Percentiles rank a stretch among this genome's conserved stretches.
Evolutionary conservation across 1,140 invertebrate genomes (phyloP).

Genomic region (Oncopodura yosiiana): DNA sequence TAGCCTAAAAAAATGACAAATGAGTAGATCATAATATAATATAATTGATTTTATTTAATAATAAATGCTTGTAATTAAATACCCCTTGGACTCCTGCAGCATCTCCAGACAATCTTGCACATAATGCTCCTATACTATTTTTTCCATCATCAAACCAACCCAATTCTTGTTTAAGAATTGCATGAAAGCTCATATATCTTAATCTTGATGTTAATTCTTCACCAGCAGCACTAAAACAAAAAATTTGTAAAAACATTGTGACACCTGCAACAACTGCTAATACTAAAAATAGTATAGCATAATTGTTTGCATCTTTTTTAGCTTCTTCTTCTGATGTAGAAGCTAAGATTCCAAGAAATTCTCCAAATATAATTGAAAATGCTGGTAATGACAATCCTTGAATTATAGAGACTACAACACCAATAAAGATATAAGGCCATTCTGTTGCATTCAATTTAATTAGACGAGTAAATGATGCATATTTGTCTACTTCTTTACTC

Average conservation of each 20-base stretch:
- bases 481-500: conserved; percentile 35
- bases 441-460: conserved; percentile 64
- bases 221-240: conserved; percentile 52
- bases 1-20: conserved; percentile 54
- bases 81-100: conserved; percentile 71
- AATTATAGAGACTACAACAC: conserved; percentile 56
- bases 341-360: conserved; percentile 54
- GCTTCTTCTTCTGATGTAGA: conserved; percentile 47
- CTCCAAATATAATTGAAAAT: conserved; percentile 73
- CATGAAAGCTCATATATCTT: conserved; percentile 50
- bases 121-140: conserved; percentile 68
- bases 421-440: conserved; percentile 61
- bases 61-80: conserved; percentile 35
- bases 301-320: conserved; percentile 49
- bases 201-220: conserved; percentile 42
- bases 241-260: conserved; percentile 52
- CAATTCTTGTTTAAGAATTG: conserved; percentile 70
- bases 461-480: conserved; percentile 48
- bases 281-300: conserved; percentile 57
- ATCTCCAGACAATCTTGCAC: conserved; percentile 64
- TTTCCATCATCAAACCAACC: conserved; percentile 65
- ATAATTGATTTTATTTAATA: background rate
- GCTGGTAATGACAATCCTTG: conserved; percentile 65
- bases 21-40: background rate
- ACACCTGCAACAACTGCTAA: conserved; percentile 54